These are phyloP conservation scores for Leptopilina syphax DNA, from an alignment of 2,888 invertebrate species.

Conservation along the genomic window DNA sequence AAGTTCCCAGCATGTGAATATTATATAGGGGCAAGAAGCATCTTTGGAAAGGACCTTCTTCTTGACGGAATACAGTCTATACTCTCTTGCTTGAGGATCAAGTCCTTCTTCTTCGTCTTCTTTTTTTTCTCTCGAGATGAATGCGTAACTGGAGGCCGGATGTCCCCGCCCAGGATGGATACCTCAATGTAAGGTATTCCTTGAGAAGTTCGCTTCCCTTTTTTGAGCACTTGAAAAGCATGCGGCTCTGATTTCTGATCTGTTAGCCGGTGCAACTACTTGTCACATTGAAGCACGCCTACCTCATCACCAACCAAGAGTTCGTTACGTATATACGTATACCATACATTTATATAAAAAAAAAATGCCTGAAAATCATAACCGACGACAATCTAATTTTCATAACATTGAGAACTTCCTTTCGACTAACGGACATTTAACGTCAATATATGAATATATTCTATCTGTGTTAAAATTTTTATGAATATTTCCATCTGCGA, in stretches of 20 bases:
- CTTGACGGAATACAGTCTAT: slow-evolving; percentile 50
- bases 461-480: not conserved
- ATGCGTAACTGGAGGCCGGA: slow-evolving; percentile 76
- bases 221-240: slow-evolving; percentile 56
- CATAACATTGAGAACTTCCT: slow-evolving; percentile 73
- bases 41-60: slow-evolving; percentile 35
- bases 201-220: slow-evolving; percentile 61
- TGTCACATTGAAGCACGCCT: slow-evolving; percentile 68
- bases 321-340: slow-evolving; percentile 62
- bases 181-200: slow-evolving; percentile 63
- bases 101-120: slow-evolving; percentile 33
- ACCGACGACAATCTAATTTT: slow-evolving; percentile 69
- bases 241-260: slow-evolving; percentile 76
- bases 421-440: slow-evolving; percentile 74
- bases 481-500: not conserved
- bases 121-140: slow-evolving; percentile 58
- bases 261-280: slow-evolving; percentile 73
- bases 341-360: too few species aligned
- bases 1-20: slow-evolving; percentile 29
- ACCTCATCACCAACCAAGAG: slow-evolving; percentile 58
- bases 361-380: slow-evolving; percentile 37
- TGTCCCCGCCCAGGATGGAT: slow-evolving; percentile 75
- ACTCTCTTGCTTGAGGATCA: not conserved
- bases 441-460: slow-evolving; percentile 35
- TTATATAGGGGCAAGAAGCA: slow-evolving; percentile 3